phyloP scores from a whole-genome alignment of 53 echinoderm and acorn worm genomes.

The Astropecten irregularis region DNA sequence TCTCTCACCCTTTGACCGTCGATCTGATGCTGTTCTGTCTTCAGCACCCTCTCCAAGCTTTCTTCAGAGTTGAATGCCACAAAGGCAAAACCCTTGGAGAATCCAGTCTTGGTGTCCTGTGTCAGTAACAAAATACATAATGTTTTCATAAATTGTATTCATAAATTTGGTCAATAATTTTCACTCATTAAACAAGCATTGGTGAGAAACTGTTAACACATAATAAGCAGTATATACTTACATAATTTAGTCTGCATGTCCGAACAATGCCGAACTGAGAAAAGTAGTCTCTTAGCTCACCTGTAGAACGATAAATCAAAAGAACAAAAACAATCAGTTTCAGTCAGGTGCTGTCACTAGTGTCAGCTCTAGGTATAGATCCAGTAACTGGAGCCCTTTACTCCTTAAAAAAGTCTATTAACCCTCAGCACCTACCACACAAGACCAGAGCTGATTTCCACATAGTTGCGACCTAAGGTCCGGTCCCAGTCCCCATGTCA shows the following conservation, averaged over 20 bases:
- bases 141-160: background rate
- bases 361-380: no score
- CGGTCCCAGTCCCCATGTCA: no score
- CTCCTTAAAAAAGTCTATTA: no score
- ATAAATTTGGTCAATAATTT: background rate
- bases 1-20: constrained; percentile 78
- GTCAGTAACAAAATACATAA: background rate
- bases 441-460: no score
- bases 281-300: constrained; percentile 78
- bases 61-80: constrained; percentile 62
- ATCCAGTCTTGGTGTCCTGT: constrained; percentile 82
- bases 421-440: no score
- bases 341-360: no score
- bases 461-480: no score
- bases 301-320: constrained; percentile 53
- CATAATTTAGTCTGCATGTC: constrained; percentile 69
- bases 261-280: constrained; percentile 72
- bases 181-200: no score
- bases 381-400: no score
- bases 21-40: constrained; percentile 58
- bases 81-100: constrained; percentile 82
- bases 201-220: no score
- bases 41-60: constrained; percentile 40
- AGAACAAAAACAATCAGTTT: no score
- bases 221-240: no score